These are phyloP conservation scores for Neotragus pygmaeus DNA, from an alignment of 2,113 vertebrate species.

Conservation along the genomic window DNA sequence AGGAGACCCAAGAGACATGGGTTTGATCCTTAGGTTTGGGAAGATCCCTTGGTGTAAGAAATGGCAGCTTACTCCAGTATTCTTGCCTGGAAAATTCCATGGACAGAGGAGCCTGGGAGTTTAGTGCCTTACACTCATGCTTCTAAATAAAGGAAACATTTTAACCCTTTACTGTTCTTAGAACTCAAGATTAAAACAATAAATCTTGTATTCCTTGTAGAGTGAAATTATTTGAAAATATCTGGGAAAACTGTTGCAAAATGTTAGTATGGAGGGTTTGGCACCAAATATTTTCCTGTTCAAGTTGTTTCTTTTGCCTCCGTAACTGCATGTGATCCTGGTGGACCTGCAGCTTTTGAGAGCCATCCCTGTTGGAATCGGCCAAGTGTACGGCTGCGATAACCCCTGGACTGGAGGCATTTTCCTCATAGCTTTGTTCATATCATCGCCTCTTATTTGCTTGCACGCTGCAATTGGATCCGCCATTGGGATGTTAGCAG, in stretches of 20 bases:
- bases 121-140: neutral
- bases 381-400: conserved; percentile 91
- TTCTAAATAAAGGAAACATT: neutral
- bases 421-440: conserved; percentile 86
- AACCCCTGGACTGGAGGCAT: conserved; percentile 92
- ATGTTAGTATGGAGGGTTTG: neutral
- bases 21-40: neutral
- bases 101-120: neutral
- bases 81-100: neutral
- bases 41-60: neutral
- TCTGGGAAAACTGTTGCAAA: neutral
- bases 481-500: conserved; percentile 88
- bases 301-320: neutral
- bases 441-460: conserved; percentile 90
- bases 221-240: neutral
- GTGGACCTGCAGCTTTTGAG: conserved; percentile 81
- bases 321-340: neutral
- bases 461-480: conserved; percentile 88
- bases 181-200: neutral
- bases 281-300: neutral
- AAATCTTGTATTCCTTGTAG: neutral
- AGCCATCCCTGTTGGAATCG: conserved; percentile 88
- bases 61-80: neutral
- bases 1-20: neutral
- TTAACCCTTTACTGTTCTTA: neutral